phyloP scores from a whole-genome alignment of 1,140 invertebrate species.

The Linepithema humile region DNA sequence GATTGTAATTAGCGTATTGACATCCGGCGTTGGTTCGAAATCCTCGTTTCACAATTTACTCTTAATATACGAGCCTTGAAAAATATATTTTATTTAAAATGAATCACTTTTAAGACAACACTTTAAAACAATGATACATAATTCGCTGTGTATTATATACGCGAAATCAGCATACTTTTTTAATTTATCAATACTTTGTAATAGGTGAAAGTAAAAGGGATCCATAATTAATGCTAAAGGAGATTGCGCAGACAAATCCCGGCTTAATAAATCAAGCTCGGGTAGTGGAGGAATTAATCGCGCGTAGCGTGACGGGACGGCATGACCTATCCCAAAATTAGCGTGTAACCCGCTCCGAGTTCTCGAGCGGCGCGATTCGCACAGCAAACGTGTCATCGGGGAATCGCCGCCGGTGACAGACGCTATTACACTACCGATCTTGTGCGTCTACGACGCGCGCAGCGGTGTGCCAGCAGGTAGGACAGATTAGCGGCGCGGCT shows the following conservation, averaged over 20 bases:
- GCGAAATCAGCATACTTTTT: too few relatives aligned
- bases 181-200: too few relatives aligned
- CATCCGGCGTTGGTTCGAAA: too few relatives aligned
- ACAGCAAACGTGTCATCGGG: slow-evolving; percentile 40
- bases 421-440: slow-evolving; percentile 53
- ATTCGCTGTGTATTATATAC: too few relatives aligned
- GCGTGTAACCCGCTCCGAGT: slow-evolving; percentile 7
- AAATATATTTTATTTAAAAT: too few relatives aligned
- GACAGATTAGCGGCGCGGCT: slow-evolving; percentile 42
- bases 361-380: not conserved
- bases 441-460: not conserved
- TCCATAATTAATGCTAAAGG: too few relatives aligned
- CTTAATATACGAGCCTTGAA: too few relatives aligned
- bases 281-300: not conserved
- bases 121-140: too few relatives aligned
- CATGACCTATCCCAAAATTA: slow-evolving; percentile 39
- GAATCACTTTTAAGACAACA: too few relatives aligned
- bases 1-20: too few relatives aligned
- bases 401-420: slow-evolving; percentile 60
- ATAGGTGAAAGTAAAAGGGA: too few relatives aligned
- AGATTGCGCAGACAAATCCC: not conserved
- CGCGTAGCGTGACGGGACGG: not conserved
- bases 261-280: slow-evolving; percentile 11
- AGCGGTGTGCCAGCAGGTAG: slow-evolving; percentile 48
- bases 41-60: too few relatives aligned